phyloP scores from a whole-genome alignment of 2,113 vertebrate species.

The Neogobius melanostomus region DNA sequence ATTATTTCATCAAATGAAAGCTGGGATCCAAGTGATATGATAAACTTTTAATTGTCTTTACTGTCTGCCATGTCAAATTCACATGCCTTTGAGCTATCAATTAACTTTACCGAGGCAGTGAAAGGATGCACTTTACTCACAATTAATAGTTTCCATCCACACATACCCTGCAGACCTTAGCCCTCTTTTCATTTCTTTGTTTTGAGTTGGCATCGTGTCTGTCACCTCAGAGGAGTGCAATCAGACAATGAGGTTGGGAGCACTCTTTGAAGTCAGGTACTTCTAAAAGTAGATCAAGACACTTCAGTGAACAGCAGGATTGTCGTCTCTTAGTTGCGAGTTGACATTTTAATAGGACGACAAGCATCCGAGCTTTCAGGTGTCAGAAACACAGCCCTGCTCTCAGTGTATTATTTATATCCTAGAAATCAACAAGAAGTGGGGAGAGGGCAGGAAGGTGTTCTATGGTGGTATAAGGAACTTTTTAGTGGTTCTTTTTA shows the following conservation, averaged over 20 bases:
- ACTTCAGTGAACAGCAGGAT: background rate
- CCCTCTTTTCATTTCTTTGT: conserved; percentile 12
- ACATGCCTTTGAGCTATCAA: conserved; percentile 39
- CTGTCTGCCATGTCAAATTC: conserved; percentile 26
- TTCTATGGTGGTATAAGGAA: no score
- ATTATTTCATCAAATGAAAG: conserved; percentile 24
- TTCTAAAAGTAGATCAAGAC: conserved; percentile 12
- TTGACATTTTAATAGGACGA: background rate
- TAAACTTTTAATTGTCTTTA: conserved; percentile 37
- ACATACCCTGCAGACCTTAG: conserved; percentile 8
- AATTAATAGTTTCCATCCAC: conserved; percentile 15
- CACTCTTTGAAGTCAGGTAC: background rate
- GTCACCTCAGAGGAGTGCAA: conserved; percentile 4
- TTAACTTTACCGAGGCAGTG: conserved; percentile 39
- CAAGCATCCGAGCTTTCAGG: background rate
- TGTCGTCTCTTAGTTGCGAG: background rate
- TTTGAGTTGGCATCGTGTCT: conserved; percentile 7
- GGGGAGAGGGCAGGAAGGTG: background rate
- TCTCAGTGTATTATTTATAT: background rate
- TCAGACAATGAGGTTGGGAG: conserved; percentile 4
- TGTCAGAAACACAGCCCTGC: background rate
- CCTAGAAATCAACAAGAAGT: background rate
- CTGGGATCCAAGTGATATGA: conserved; percentile 21
- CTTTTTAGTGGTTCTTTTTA: no score
- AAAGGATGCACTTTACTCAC: conserved; percentile 18